phyloP scores from a whole-genome alignment of 1,140 invertebrate genomes.

The Drosophila takahashii region DNA sequence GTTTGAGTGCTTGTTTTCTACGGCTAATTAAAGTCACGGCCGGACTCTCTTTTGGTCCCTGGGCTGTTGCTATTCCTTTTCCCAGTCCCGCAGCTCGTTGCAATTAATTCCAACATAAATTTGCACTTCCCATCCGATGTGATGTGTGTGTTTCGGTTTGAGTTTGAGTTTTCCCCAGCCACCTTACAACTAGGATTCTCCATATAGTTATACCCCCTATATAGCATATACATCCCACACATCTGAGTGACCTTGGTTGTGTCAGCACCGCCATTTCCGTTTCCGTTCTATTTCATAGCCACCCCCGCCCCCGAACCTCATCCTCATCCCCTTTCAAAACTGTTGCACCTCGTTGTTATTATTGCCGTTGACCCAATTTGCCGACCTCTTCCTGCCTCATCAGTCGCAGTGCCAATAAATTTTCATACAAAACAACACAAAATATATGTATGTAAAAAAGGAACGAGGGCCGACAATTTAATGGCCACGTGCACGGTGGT shows the following conservation, averaged over 20 bases:
- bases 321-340: neutral
- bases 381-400: conserved; percentile 46
- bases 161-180: conserved; percentile 13
- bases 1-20: conserved; percentile 34
- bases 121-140: conserved; percentile 46
- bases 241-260: conserved; percentile 31
- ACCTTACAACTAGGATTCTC: conserved; percentile 7
- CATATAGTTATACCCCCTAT: neutral
- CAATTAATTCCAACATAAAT: conserved; percentile 77
- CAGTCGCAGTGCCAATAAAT: conserved; percentile 56
- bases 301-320: neutral
- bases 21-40: conserved; percentile 52
- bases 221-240: neutral
- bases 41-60: conserved; percentile 10
- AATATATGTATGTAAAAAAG: neutral
- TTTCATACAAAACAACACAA: conserved; percentile 34
- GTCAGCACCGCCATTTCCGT: neutral
- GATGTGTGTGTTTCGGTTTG: neutral
- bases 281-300: neutral
- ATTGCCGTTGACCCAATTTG: conserved; percentile 54
- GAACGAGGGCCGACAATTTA: conserved; percentile 44
- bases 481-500: conserved; percentile 58
- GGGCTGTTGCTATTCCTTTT: neutral
- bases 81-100: conserved; percentile 20
- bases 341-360: conserved; percentile 19